Conservation (phyloP, 2,113 vertebrate species). For the Cricetomys ansorgei region DNA sequence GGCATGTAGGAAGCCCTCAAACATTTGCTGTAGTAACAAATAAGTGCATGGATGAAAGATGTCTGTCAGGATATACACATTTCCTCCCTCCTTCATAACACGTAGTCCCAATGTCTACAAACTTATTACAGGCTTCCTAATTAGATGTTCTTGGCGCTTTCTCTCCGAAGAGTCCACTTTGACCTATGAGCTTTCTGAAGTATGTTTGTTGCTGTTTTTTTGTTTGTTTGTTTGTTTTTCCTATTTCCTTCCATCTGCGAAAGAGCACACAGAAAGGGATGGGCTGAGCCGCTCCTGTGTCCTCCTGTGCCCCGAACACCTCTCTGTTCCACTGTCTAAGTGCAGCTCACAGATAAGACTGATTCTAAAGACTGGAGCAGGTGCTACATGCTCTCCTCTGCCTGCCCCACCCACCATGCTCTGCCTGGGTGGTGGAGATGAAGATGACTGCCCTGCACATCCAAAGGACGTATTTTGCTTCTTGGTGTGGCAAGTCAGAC, state of each 20-base stretch:
- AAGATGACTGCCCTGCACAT: neutral
- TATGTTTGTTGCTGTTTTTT: neutral
- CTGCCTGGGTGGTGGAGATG: neutral
- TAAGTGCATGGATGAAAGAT: neutral
- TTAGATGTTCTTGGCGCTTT: slow-evolving; percentile 58
- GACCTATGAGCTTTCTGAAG: slow-evolving; percentile 15
- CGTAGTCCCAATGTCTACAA: neutral
- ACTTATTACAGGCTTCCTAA: slow-evolving; percentile 47
- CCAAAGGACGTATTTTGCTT: neutral
- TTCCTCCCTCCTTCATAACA: neutral
- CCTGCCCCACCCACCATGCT: neutral
- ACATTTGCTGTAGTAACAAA: neutral
- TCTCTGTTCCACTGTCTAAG: neutral
- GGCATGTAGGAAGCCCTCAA: neutral
- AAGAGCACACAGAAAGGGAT: neutral
- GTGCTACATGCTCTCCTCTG: neutral
- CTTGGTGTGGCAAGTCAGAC: neutral
- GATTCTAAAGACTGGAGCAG: neutral
- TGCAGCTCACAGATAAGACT: neutral
- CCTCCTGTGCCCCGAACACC: neutral
- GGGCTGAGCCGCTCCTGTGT: neutral
- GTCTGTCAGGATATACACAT: neutral
- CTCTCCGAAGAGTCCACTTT: slow-evolving; percentile 51
- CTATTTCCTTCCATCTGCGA: neutral
- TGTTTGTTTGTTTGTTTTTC: too few relatives aligned